Evolutionary conservation across 2,113 vertebrate genomes (phyloP), one percentile per base, ranked within the genome.

Genomic region (Octodon degus): DNA sequence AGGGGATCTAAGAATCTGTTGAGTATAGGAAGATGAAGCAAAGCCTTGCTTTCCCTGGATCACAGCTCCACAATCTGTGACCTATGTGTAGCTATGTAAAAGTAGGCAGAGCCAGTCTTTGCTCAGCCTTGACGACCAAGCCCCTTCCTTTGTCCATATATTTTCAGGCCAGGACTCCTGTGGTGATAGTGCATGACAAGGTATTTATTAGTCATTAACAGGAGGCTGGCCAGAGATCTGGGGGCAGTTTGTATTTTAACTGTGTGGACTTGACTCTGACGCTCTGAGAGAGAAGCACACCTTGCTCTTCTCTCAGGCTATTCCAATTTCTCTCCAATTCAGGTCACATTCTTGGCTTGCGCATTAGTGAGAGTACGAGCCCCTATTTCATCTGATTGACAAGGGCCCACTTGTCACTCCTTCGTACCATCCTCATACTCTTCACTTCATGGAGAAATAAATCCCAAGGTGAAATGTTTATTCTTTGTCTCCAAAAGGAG

Each of bases 401-500:
- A 37, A 37, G 11, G 25, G 62, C 13, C 55, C 9, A 24, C 50
- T 14, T 76, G 17, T 30, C 34, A 10, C 19, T 37, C 5, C 19
- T 77, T 88, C 7, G 65, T 88, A 63, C 37, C 2, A 14, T 58
- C 50, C 65, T 90, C 43, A 16, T 47, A 86, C 77, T 90, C 67
- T 77, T 93, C 34, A 65, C 11, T 87, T 92, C 19, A 62, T 50
- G 50, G 40, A 95, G 16, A 81, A 89, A 79, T 58, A 94, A 65
- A 82, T 77, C 50, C 72, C 30, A 25, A 84, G 88, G 43, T 53
- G 25, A 93, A 93, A 85, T 43, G 50, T 43, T 70, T 91, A 60
- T 60, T 82, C 53, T 74, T 27, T 40, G 81, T 82, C 53, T 77
- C 30, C 25, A 32, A 74, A 76, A 30, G 25, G 32, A 93, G 58